Evolutionary conservation across 2,113 vertebrate species (phyloP).

Genomic region (Cyrtonyx montezumae): DNA sequence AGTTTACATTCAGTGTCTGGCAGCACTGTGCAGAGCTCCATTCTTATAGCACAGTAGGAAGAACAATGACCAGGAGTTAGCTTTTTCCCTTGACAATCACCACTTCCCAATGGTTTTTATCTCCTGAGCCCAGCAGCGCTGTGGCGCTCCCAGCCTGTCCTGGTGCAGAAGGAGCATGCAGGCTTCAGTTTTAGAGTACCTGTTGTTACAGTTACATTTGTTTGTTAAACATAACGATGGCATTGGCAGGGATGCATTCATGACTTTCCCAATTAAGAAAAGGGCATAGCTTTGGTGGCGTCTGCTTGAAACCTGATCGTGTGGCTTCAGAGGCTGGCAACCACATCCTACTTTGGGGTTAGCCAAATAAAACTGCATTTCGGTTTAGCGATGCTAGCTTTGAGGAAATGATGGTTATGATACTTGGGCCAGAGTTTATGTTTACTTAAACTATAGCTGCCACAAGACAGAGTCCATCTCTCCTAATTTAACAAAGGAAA

Average conservation of each 20-base stretch:
- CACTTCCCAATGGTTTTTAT: background rate
- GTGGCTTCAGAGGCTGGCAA: constrained; percentile 79
- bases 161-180: background rate
- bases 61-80: background rate
- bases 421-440: constrained; percentile 80
- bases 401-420: constrained; percentile 82
- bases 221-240: constrained; percentile 68
- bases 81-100: background rate
- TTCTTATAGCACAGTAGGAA: background rate
- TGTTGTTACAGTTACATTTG: constrained; percentile 71
- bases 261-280: constrained; percentile 68
- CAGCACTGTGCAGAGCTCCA: background rate
- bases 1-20: background rate
- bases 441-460: constrained; percentile 79
- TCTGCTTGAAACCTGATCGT: constrained; percentile 79
- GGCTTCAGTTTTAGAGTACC: background rate
- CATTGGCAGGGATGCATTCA: background rate
- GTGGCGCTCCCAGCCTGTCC: rapidly evolving
- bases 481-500: constrained; percentile 48
- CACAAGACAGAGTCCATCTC: constrained; percentile 72
- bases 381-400: constrained; percentile 77
- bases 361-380: constrained; percentile 84
- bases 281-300: constrained; percentile 43
- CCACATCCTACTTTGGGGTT: constrained; percentile 85
- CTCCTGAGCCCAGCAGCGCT: background rate